Evolutionary conservation across 2,113 vertebrate species (phyloP).

Genomic region (Saiga tatarica): DNA sequence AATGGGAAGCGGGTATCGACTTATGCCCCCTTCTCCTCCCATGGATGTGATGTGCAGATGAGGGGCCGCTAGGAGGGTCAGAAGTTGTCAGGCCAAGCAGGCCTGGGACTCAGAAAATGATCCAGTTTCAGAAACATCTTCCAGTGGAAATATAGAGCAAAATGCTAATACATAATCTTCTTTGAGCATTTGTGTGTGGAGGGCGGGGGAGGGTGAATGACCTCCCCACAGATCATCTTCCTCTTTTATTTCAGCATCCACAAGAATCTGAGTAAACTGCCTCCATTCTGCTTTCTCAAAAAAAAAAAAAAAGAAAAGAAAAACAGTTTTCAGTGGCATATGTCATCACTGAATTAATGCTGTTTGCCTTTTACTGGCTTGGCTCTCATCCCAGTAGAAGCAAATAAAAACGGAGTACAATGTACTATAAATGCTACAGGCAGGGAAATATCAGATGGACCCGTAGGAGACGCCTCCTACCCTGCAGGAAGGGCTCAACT

Average conservation of each 20-base stretch:
- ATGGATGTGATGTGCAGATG: accelerated
- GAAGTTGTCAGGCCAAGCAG: background rate
- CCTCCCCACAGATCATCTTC: background rate
- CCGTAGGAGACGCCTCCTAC: conserved; percentile 16
- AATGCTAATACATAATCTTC: background rate
- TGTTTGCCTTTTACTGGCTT: conserved; percentile 89
- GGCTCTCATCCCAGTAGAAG: conserved; percentile 86
- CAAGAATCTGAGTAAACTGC: conserved; percentile 46
- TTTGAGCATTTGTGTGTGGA: background rate
- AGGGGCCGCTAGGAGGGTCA: background rate
- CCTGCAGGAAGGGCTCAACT: background rate
- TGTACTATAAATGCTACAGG: conserved; percentile 76
- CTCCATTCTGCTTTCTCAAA: conserved; percentile 47
- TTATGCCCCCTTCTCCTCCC: background rate
- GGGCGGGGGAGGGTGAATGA: accelerated
- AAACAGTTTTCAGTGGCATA: conserved; percentile 88
- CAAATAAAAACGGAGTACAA: conserved; percentile 82
- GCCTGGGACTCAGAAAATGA: background rate
- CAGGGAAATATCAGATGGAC: conserved; percentile 65
- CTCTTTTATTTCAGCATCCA: background rate
- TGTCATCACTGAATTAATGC: conserved; percentile 87
- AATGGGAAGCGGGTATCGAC: background rate
- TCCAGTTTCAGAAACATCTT: background rate
- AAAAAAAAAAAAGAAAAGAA: conserved; percentile 66
- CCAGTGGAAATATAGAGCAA: background rate